Evolutionary conservation across 35 echinoderm and acorn worm genomes (phyloP).

Genomic region (Holothuria glaberrima): DNA sequence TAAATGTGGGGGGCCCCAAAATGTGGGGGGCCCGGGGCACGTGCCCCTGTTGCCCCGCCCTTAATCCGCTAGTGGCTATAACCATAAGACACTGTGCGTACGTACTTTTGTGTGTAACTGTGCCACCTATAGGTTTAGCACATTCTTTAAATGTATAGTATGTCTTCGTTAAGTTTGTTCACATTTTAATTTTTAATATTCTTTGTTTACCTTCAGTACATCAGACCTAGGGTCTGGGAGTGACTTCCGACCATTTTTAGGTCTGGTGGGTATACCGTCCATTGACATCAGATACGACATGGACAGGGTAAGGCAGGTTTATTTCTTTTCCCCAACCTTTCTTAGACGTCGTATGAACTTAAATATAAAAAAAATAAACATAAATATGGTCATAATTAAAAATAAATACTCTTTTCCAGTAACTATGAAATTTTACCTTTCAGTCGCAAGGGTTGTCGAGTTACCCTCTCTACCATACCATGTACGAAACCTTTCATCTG

Average conservation of each 20-base stretch:
- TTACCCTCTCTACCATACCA: slow-evolving; percentile 90
- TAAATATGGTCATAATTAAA: not conserved
- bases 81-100: not conserved
- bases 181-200: no score
- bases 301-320: slow-evolving; percentile 66
- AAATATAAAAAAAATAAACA: no score
- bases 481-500: slow-evolving; percentile 94
- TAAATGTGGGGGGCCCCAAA: no score
- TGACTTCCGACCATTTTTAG: slow-evolving; percentile 94
- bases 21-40: no score
- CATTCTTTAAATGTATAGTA: no score
- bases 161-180: no score
- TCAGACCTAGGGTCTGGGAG: slow-evolving; percentile 81
- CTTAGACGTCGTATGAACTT: no score
- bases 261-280: slow-evolving; percentile 76
- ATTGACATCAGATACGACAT: slow-evolving; percentile 67
- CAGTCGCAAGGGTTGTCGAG: slow-evolving; percentile 70
- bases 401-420: no score
- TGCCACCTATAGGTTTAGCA: not conserved
- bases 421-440: not conserved
- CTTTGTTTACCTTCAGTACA: slow-evolving; percentile 40
- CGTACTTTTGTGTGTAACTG: not conserved
- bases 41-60: no score
- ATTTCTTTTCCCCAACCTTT: not conserved
- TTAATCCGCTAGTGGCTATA: no score